Percentiles rank a stretch among this genome's conserved stretches.
Conservation (phyloP, 2,888 invertebrate genomes). For the Scrobipalpa costella region DNA sequence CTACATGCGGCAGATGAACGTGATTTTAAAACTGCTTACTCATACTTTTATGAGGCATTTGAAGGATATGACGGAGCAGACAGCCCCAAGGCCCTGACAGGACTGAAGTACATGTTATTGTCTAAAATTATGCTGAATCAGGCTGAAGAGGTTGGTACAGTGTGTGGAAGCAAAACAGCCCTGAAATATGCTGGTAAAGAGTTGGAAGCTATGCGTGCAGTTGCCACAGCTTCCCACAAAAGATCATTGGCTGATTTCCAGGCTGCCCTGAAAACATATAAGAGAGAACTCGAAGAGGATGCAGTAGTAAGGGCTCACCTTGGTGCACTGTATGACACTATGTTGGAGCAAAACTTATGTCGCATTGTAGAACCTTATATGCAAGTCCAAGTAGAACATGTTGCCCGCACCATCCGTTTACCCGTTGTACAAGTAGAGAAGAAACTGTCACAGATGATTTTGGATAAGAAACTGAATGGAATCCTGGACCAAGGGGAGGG, state of each 20-base stretch:
- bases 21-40: slow-evolving; percentile 99
- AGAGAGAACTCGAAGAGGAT: slow-evolving; percentile 95
- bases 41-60: slow-evolving; percentile 99
- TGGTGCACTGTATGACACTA: slow-evolving; percentile 97
- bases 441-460: slow-evolving; percentile 99
- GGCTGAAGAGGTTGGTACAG: slow-evolving; percentile 97
- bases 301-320: slow-evolving; percentile 98
- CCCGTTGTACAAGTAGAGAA: slow-evolving; percentile 96
- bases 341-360: slow-evolving; percentile 99
- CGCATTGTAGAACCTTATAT: slow-evolving; percentile 99
- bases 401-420: slow-evolving; percentile 94
- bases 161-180: slow-evolving; percentile 97
- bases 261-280: slow-evolving; percentile 91
- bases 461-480: slow-evolving; percentile 98
- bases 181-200: slow-evolving; percentile 97
- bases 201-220: slow-evolving; percentile 98
- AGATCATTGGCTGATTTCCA: slow-evolving; percentile 98
- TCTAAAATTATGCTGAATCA: slow-evolving; percentile 99
- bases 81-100: slow-evolving; percentile 93
- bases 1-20: slow-evolving; percentile 99
- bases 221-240: slow-evolving; percentile 97
- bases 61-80: slow-evolving; percentile 99
- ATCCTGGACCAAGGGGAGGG: slow-evolving; percentile 99
- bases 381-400: slow-evolving; percentile 95
- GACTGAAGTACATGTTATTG: slow-evolving; percentile 99